These are phyloP conservation scores for Atherinomorus stipes DNA, from an alignment of 2,113 vertebrate genomes.

Conservation along the genomic window DNA sequence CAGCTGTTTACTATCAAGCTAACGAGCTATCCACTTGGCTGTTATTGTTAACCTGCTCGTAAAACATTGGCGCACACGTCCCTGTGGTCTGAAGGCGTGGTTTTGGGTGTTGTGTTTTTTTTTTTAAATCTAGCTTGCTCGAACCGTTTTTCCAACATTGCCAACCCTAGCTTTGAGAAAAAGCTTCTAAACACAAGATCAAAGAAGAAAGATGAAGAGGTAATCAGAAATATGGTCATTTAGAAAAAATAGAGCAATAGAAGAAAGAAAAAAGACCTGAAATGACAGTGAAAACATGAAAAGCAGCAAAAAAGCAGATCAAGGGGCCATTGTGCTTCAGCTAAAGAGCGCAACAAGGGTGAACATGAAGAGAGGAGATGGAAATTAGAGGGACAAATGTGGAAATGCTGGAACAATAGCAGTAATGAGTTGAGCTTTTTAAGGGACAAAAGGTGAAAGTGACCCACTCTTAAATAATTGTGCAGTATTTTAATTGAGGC, in stretches of 20 bases:
- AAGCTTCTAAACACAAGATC: neutral
- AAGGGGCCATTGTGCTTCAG: conserved; percentile 34
- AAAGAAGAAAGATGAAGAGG: neutral
- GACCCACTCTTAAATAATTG: conserved; percentile 28
- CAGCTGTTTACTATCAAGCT: too few relatives aligned
- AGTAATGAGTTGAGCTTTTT: conserved; percentile 19
- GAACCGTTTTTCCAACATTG: too few relatives aligned
- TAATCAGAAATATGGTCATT: neutral
- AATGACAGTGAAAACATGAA: conserved; percentile 13
- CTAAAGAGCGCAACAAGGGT: conserved; percentile 33
- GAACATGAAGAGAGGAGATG: conserved; percentile 40
- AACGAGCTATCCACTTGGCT: too few relatives aligned
- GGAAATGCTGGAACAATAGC: conserved; percentile 22
- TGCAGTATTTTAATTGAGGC: conserved; percentile 21
- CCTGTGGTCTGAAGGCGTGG: too few relatives aligned
- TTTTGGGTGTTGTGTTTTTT: too few relatives aligned
- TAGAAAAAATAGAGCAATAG: conserved; percentile 26
- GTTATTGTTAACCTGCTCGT: too few relatives aligned
- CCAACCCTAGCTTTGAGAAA: too few relatives aligned
- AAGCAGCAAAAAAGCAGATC: conserved; percentile 25
- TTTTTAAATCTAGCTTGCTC: too few relatives aligned
- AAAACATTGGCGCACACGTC: too few relatives aligned
- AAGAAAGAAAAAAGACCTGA: neutral
- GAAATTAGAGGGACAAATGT: conserved; percentile 6
- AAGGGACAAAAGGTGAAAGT: conserved; percentile 47